These are phyloP conservation scores for Micromussa lordhowensis DNA, from an alignment of 92 coral and sea anemone genomes.

Conservation along the genomic window DNA sequence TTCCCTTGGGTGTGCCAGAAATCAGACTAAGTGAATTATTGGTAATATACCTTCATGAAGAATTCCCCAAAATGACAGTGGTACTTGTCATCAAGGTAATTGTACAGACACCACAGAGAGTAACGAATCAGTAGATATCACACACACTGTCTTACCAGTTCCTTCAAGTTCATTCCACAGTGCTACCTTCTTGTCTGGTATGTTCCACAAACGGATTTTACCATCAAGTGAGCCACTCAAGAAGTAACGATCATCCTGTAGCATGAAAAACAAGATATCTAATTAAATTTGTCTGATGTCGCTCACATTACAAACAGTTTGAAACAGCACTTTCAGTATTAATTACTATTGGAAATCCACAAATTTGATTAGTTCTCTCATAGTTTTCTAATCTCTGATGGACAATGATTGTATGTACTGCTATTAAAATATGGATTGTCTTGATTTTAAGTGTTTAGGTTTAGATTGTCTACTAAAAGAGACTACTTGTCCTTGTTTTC, in stretches of 20 bases:
- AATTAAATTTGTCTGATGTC: neutral
- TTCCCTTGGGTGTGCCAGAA: too few relatives aligned
- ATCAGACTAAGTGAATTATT: too few relatives aligned
- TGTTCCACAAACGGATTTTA: constrained; percentile 97
- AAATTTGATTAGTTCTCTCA: too few relatives aligned
- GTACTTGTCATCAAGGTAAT: neutral
- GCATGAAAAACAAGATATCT: neutral
- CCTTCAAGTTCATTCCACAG: constrained; percentile 99
- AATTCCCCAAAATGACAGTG: neutral
- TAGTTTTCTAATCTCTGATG: too few relatives aligned
- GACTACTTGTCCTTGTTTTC: too few relatives aligned
- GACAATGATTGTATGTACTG: too few relatives aligned
- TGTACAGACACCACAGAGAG: neutral
- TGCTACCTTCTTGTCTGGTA: constrained; percentile 99
- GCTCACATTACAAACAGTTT: neutral
- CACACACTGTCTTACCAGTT: constrained; percentile 75
- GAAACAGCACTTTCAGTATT: too few relatives aligned
- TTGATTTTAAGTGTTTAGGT: too few relatives aligned
- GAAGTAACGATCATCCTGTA: constrained; percentile 97
- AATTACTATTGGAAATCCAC: too few relatives aligned
- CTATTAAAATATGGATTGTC: too few relatives aligned
- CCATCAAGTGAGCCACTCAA: constrained; percentile 99
- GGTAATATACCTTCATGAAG: neutral
- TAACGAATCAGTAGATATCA: neutral
- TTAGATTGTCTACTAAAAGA: too few relatives aligned